Evolutionary conservation across 2,113 vertebrate genomes (phyloP).

Genomic region (Carassius auratus): DNA sequence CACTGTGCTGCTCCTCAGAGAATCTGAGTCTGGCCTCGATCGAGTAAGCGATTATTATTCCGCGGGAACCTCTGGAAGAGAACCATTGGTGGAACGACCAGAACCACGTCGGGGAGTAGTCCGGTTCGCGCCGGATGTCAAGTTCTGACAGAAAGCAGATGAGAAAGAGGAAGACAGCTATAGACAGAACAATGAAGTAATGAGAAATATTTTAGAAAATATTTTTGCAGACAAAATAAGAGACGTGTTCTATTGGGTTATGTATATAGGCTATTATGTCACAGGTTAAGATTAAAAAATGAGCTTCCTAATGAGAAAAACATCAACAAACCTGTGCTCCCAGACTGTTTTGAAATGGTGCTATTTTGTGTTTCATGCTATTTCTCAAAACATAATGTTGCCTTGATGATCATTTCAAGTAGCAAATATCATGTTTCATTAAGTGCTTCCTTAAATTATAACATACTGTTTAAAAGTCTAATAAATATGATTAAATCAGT

Average conservation of each 20-base stretch:
- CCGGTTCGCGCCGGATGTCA: constrained; percentile 75
- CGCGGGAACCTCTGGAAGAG: constrained; percentile 79
- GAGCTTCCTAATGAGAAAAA: constrained; percentile 27
- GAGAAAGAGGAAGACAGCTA: constrained; percentile 13
- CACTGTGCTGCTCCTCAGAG: constrained; percentile 75
- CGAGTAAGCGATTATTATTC: constrained; percentile 78
- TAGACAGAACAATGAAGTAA: constrained; percentile 53
- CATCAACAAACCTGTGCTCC: neutral
- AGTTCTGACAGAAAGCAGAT: constrained; percentile 50
- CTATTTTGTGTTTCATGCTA: constrained; percentile 55
- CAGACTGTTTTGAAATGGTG: constrained; percentile 69
- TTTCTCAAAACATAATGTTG: no score
- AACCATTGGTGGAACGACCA: constrained; percentile 70
- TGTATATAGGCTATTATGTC: constrained; percentile 61
- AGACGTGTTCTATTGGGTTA: constrained; percentile 10
- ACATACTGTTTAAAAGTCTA: constrained; percentile 69
- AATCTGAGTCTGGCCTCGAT: constrained; percentile 73
- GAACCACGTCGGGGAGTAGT: constrained; percentile 71
- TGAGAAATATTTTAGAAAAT: constrained; percentile 49
- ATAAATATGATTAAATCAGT: constrained; percentile 71
- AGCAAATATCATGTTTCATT: no score
- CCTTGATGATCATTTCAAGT: no score
- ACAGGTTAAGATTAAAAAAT: constrained; percentile 12
- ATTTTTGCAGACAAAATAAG: neutral
- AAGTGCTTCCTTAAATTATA: constrained; percentile 65